phyloP scores from a whole-genome alignment of 2,888 invertebrate genomes.

The Myopa tessellatipennis region DNA sequence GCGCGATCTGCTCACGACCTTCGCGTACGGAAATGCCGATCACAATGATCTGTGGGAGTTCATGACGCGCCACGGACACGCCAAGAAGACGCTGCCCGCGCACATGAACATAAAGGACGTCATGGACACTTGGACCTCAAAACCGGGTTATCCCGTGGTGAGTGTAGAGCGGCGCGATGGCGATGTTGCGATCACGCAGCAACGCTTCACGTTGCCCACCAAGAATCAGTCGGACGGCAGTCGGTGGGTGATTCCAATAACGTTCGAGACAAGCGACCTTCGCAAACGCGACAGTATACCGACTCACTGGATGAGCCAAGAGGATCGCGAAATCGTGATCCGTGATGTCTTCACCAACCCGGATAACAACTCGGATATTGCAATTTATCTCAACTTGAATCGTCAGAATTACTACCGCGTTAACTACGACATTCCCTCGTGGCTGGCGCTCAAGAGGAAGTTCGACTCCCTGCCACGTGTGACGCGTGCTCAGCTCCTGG shows the following conservation, averaged over 20 bases:
- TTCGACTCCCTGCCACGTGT: conserved; percentile 72
- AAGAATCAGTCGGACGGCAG: conserved; percentile 59
- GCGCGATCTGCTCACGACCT: conserved; percentile 69
- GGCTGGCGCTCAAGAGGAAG: conserved; percentile 71
- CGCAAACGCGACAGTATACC: conserved; percentile 61
- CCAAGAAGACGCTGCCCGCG: conserved; percentile 62
- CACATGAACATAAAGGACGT: conserved; percentile 71
- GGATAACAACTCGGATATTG: conserved; percentile 56
- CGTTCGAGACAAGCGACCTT: conserved; percentile 63
- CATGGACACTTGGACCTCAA: conserved; percentile 77
- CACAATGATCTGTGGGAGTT: conserved; percentile 76
- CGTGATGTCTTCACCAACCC: conserved; percentile 57
- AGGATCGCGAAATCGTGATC: conserved; percentile 59
- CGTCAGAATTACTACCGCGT: conserved; percentile 75
- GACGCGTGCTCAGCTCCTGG: conserved; percentile 77
- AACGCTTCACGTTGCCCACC: conserved; percentile 63
- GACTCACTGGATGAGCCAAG: conserved; percentile 63
- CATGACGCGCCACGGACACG: conserved; percentile 72
- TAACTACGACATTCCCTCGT: conserved; percentile 75
- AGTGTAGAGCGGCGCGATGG: conserved; percentile 69
- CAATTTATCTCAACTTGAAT: conserved; percentile 68
- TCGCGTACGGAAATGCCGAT: conserved; percentile 73
- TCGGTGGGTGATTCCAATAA: conserved; percentile 66
- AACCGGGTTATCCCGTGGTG: conserved; percentile 77
- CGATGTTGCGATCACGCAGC: conserved; percentile 60